Evolutionary conservation across 1,140 invertebrate species (phyloP).

Genomic region (Ruditapes philippinarum): DNA sequence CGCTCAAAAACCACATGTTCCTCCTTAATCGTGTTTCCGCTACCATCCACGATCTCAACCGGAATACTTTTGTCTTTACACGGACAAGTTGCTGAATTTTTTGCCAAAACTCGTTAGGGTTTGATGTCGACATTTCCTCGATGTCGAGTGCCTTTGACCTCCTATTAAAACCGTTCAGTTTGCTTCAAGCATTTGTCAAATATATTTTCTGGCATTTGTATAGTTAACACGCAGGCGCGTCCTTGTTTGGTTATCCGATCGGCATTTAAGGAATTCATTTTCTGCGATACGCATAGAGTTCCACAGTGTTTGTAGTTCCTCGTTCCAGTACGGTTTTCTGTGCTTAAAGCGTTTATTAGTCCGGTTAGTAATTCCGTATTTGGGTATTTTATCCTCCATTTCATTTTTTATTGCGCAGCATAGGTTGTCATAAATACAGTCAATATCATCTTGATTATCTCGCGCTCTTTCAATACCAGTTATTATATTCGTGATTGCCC

Average conservation of each 20-base stretch:
- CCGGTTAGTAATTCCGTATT: too few species aligned
- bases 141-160: slow-evolving; percentile 17
- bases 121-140: slow-evolving; percentile 27
- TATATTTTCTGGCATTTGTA: background rate
- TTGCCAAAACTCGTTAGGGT: slow-evolving; percentile 37
- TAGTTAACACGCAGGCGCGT: background rate
- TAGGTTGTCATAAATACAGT: slow-evolving; percentile 40
- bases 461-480: background rate
- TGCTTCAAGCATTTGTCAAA: slow-evolving; percentile 30
- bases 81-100: slow-evolving; percentile 6
- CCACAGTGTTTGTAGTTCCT: slow-evolving; percentile 40
- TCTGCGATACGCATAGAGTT: background rate
- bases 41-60: background rate
- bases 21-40: slow-evolving; percentile 8
- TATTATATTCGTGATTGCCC: background rate
- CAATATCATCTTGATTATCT: slow-evolving; percentile 33
- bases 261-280: background rate
- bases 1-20: background rate
- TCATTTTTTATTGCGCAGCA: background rate
- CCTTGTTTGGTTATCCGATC: background rate
- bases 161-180: slow-evolving; percentile 28
- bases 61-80: slow-evolving; percentile 19
- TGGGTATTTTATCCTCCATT: background rate
- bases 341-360: background rate
- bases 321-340: slow-evolving; percentile 18